Base-by-base conservation (phyloP, 2,113 vertebrate species). In the Microtus ochrogaster region DNA sequence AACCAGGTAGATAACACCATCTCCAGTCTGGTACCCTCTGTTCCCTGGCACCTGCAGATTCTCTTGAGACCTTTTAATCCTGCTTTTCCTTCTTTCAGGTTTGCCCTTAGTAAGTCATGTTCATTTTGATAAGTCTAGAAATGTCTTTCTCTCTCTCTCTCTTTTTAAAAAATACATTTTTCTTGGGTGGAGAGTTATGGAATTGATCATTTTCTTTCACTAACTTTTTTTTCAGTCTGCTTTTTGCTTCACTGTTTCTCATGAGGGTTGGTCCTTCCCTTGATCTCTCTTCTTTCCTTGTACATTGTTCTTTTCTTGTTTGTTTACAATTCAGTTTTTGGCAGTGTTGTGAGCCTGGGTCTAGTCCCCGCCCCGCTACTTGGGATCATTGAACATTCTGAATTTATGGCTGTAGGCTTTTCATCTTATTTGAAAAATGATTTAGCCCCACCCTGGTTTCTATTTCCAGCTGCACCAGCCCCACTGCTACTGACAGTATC, bases 161-260 rank as follows among this genome's bases (percentile, higher is more conserved):
- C 26, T 74, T 94, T 92, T 88, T 24, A 77, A 90, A 83, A n/a
- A 83, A n/a, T 88, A 11, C 41, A 2, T 88, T 68, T 66, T 90
- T 58, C 22, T 78, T 73, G 6, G 28, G 10, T 87, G 1, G 55
- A 73, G 52, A 72, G 3, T 63, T 77, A 28, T 2, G 12, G 47
- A 33, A 33, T 9, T n/a, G 6, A 5, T 63, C 47, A 36, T 61
- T 70, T 55, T 94, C 21, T 13, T 58, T 33, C 41, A 47, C 88
- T 66, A 87, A 66, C 58, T 39, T 26, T 39, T 33, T n/a, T 68
- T 87, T 5, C 19, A 22, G n/a, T 79, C 4, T 36, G 11, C 82
- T 68, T 66, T 93, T 79, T 49, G 47, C 10, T 76, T 74, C 44
- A 12, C n/a, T 33, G 12, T 74, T 89, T 93, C 5, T 49, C 47